Evolutionary conservation across 2,113 vertebrate species (phyloP), one percentile per base, ranked within the genome.

Genomic region (Sinocyclocheilus anshuiensis): DNA sequence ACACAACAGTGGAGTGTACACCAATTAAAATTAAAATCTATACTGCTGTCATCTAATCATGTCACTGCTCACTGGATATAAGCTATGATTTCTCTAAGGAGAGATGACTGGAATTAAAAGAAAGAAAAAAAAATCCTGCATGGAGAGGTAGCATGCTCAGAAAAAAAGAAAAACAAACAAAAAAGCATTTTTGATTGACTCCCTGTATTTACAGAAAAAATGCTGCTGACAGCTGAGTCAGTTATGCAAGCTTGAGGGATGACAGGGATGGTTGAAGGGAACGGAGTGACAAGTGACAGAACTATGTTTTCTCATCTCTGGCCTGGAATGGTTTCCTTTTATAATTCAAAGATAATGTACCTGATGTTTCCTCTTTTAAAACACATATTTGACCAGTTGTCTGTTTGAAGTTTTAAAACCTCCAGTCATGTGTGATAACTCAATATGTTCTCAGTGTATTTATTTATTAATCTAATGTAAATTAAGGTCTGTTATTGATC

Each of bases 11-110:
- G 65, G 75, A 65, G 39, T 67, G 71, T 55, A 53, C 74, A 61
- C 20, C 80, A 86, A 84, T 81, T 87, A 78, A 84, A 78, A 83
- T 55, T 20, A 86, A 87, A 85, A 82, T 85, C 81, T 84, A 71
- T n/a, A 36, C 82, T 39, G 77, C 83, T 86, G 85, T 82, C 86
- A 83, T 76, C 78, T n/a, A 69, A 80, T 83, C 72, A 87, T 83
- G 84, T 76, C 85, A 88, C 84, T 81, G 29, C 76, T 83, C 78
- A 81, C 50, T 85, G 79, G 67, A 83, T 80, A 61, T 75, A 67
- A 85, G 63, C 33, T 55, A n/a, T 85, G 59, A 85, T 87, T 85
- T 88, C 86, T 86, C 86, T 29, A 42, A 71, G 86, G 85, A 88
- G 22, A 50, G 24, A 75, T 59, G 77, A 83, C 42, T 82, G 77